Percentiles rank a stretch among this genome's conserved stretches.
These are phyloP conservation scores for Melanogrammus aeglefinus DNA, from an alignment of 2,797 vertebrate genomes.

Conservation along the genomic window DNA sequence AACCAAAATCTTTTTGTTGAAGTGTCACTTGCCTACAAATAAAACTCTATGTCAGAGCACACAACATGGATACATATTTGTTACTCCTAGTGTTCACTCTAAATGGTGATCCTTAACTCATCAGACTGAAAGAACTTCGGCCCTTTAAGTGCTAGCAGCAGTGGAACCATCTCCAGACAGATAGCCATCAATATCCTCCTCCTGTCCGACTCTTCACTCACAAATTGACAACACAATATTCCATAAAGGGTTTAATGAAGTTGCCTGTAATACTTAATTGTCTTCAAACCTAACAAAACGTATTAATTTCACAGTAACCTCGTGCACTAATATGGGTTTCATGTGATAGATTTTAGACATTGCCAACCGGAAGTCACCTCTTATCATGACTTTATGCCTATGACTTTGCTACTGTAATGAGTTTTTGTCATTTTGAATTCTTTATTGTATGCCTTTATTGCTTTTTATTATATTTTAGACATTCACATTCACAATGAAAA, in stretches of 20 bases:
- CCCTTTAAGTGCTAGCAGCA: slow-evolving; percentile 34
- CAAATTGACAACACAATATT: no score
- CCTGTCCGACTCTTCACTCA: background rate
- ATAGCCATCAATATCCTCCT: background rate
- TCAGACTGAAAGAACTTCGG: slow-evolving; percentile 8
- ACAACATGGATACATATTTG: background rate
- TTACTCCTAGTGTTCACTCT: background rate
- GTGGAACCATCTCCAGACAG: slow-evolving; percentile 1
- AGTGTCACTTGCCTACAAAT: background rate
- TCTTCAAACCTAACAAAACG: background rate
- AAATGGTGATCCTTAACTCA: background rate
- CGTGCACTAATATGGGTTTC: background rate
- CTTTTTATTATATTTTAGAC: background rate
- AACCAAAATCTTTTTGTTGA: no score
- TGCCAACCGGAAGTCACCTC: background rate
- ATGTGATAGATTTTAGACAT: background rate
- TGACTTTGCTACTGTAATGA: background rate
- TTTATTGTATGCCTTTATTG: background rate
- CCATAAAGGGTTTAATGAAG: no score
- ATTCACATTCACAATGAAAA: background rate
- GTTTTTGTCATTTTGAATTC: background rate
- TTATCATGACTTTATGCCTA: background rate
- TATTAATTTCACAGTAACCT: background rate
- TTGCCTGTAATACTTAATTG: background rate
- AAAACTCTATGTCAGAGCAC: background rate